phyloP scores from a whole-genome alignment of 2,797 vertebrate genomes.

The Knipowitschia caucasica region DNA sequence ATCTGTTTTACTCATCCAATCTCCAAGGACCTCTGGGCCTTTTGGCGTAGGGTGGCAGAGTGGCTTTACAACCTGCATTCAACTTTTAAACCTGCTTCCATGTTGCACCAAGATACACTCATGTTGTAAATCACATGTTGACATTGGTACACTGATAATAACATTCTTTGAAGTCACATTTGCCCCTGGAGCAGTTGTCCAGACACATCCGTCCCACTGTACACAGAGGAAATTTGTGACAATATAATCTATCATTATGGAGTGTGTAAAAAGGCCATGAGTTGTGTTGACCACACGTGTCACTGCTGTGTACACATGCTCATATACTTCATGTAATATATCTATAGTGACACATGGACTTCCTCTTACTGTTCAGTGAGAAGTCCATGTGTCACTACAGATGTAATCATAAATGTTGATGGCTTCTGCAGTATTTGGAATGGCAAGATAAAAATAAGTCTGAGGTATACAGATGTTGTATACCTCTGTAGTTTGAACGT shows the following conservation, averaged over 20 bases:
- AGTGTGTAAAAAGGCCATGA: slow-evolving; percentile 23
- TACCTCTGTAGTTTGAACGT: too few species aligned
- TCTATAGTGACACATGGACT: slow-evolving; percentile 8
- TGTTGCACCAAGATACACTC: slow-evolving; percentile 3
- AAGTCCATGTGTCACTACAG: too few species aligned
- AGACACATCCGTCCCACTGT: slow-evolving; percentile 35
- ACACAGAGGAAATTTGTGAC: slow-evolving; percentile 39
- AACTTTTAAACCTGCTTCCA: background rate
- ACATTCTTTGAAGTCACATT: slow-evolving; percentile 36
- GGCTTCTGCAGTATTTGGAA: slow-evolving; percentile 22
- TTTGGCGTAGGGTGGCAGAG: background rate
- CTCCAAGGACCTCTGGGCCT: slow-evolving; percentile 10
- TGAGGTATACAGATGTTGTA: too few species aligned
- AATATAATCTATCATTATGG: slow-evolving; percentile 40
- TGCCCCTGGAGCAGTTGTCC: slow-evolving; percentile 43
- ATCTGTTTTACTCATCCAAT: slow-evolving; percentile 34
- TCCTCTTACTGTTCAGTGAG: background rate
- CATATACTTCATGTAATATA: slow-evolving; percentile 8
- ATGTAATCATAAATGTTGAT: background rate
- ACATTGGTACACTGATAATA: slow-evolving; percentile 40
- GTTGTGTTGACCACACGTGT: slow-evolving; percentile 1
- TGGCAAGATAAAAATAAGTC: too few species aligned
- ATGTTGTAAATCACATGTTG: slow-evolving; percentile 43
- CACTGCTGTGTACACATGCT: slow-evolving; percentile 16
- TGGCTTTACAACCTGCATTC: slow-evolving; percentile 5